Evolutionary conservation across 2,113 vertebrate genomes (phyloP).

Genomic region (Neotoma lepida): DNA sequence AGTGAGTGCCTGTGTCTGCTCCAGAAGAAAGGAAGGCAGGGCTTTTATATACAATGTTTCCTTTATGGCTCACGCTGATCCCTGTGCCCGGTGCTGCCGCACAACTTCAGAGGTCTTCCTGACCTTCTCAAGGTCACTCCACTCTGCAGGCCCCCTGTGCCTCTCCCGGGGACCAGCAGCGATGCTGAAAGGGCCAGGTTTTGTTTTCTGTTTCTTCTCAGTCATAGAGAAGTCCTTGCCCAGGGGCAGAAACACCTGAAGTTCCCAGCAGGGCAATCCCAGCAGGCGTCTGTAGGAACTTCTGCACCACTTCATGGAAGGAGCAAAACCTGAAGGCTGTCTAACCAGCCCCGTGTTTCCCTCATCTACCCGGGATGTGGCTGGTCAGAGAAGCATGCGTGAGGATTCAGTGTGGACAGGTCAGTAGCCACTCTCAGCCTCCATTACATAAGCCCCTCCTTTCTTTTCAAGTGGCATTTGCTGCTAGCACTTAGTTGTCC

Average conservation of each 20-base stretch:
- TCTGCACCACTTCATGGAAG: background rate
- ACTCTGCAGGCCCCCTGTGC: slow-evolving; percentile 13
- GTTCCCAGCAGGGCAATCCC: slow-evolving; percentile 42
- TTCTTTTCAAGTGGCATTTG: background rate
- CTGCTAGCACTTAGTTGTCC: background rate
- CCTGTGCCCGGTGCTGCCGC: slow-evolving; percentile 24
- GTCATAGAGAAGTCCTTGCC: background rate
- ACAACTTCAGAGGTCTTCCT: slow-evolving; percentile 66
- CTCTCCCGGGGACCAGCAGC: slow-evolving; percentile 10
- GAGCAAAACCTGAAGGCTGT: background rate
- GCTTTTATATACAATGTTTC: slow-evolving; percentile 85
- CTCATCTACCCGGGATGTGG: fast-evolving
- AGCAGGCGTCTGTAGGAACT: background rate
- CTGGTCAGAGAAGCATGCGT: background rate
- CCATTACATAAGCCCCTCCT: fast-evolving
- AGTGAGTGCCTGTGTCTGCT: slow-evolving; percentile 79
- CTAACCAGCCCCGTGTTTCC: no score
- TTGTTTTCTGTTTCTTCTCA: slow-evolving; percentile 66
- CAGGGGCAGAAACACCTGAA: slow-evolving; percentile 57
- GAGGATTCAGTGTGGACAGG: background rate
- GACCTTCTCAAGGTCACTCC: slow-evolving; percentile 85
- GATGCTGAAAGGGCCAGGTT: slow-evolving; percentile 61
- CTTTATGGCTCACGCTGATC: slow-evolving; percentile 74
- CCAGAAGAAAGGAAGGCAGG: slow-evolving; percentile 82
- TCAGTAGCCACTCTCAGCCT: background rate